Evolutionary conservation across 2,797 vertebrate species (phyloP).

Genomic region (Syngnathus acus): DNA sequence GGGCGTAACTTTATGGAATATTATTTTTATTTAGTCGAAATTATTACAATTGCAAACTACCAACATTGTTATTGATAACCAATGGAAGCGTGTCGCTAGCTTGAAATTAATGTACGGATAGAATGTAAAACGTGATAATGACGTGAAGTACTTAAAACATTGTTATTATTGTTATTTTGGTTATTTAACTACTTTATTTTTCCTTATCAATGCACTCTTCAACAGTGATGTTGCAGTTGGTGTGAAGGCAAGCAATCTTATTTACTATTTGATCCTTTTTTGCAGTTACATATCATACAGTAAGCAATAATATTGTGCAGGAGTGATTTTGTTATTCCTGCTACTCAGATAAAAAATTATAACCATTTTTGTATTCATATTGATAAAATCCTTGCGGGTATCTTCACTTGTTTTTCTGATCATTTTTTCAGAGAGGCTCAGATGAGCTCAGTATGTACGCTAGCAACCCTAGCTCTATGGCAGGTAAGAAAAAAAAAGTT

Average conservation of each 20-base stretch:
- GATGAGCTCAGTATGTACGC: conserved; percentile 95
- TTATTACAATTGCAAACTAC: neutral
- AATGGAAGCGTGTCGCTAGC: neutral
- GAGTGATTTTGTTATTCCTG: neutral
- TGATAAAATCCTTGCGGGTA: neutral
- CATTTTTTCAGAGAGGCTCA: conserved; percentile 83
- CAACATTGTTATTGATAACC: neutral
- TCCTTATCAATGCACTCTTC: neutral
- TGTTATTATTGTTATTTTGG: too few relatives aligned
- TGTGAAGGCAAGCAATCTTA: conserved; percentile 53
- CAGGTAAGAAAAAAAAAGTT: conserved; percentile 69
- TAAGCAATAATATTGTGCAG: neutral
- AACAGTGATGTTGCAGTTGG: conserved; percentile 68
- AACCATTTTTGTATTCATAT: neutral
- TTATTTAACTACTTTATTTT: neutral
- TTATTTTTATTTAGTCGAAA: neutral
- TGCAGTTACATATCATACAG: neutral
- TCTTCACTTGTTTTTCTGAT: neutral
- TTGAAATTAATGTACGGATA: neutral
- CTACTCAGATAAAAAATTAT: neutral
- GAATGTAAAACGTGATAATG: neutral
- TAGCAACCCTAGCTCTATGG: conserved; percentile 87
- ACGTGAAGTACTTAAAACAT: neutral
- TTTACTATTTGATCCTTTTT: neutral
- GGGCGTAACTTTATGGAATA: neutral